Percentiles rank a stretch among this genome's conserved stretches.
Evolutionary conservation across 2,113 vertebrate genomes (phyloP).

Genomic region (Cepphus grylle): DNA sequence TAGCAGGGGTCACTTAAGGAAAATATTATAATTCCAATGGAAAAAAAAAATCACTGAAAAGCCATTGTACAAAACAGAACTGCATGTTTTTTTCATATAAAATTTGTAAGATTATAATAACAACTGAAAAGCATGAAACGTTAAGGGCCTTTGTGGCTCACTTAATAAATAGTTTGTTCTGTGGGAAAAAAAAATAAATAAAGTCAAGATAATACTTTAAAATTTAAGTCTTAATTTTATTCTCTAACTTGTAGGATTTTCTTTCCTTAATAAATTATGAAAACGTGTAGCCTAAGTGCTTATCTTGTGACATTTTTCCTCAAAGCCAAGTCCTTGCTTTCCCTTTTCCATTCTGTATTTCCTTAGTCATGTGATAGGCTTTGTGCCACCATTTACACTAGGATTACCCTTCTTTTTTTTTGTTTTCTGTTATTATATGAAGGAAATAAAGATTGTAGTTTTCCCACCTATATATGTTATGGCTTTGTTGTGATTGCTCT

Average conservation of each 20-base stretch:
- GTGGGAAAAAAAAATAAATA: slow-evolving; percentile 62
- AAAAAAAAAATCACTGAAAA: not conserved
- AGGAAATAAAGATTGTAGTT: not conserved
- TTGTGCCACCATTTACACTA: not conserved
- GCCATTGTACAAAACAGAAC: slow-evolving; percentile 33
- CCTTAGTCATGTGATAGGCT: not conserved
- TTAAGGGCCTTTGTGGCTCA: slow-evolving; percentile 34
- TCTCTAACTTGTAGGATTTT: slow-evolving; percentile 32
- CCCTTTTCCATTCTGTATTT: not conserved
- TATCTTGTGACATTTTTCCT: not conserved
- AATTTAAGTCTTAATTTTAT: slow-evolving; percentile 65
- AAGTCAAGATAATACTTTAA: slow-evolving; percentile 64
- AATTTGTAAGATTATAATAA: slow-evolving; percentile 20
- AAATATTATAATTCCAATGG: not conserved
- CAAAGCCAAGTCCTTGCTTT: not conserved
- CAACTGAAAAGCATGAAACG: slow-evolving; percentile 42
- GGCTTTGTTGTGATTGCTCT: not conserved
- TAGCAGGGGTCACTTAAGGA: slow-evolving; percentile 21
- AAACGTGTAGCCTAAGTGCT: not conserved
- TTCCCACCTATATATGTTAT: not conserved
- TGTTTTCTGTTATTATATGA: not conserved
- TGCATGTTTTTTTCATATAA: slow-evolving; percentile 52
- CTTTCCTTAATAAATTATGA: not conserved
- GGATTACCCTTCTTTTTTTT: not conserved
- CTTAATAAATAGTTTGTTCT: slow-evolving; percentile 52